Evolutionary conservation across 2,113 vertebrate species (phyloP), one percentile per base, ranked within the genome.

Genomic region (Plectropomus leopardus): DNA sequence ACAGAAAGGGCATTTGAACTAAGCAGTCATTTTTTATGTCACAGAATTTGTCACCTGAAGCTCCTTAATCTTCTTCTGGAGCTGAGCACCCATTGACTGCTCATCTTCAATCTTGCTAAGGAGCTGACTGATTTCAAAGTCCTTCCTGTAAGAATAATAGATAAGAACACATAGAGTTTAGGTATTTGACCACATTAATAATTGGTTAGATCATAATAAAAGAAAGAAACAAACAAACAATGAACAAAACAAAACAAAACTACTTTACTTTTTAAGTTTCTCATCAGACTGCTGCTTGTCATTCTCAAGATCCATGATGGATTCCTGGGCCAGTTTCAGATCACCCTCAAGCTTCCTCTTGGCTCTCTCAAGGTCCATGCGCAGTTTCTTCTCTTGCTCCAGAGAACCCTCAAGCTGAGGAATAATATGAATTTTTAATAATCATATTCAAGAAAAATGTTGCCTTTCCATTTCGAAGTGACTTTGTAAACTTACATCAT

Each of bases 361-460:
- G 51, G 87, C 92, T 88, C 95, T 92, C 81, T 96, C 95, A 84
- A 96, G 94, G 83, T 97, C 96, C 89, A 96, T 87, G 4, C 95
- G 93, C 0, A 95, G 89, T 88, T 96, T 97, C 90, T 95, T 97
- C 88, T 97, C 96, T 78, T 97, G 95, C 74, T 97, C 96, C 50
- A 97, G 89, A 65, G 96, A 95, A 36, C 90, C 96, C 88, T 98
- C 96, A 76, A 95, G 86, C 96, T 97, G 40, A 28, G 71, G 40
- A 82, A 17, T 47, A 15, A 53, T 2, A 50, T 19, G 0, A 23
- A 1, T 17, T 26, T 53, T 61, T 53, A 59, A 45, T 11, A 8
- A 23, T 59, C 24, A 60, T 0, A 1, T 75, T 59, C 28, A 60
- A 23, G 3, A 26, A 6, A 2, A 24, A 48, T 30, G 1, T 11